phyloP scores from a whole-genome alignment of 2,888 invertebrate species.

The Phalera bucephala region DNA sequence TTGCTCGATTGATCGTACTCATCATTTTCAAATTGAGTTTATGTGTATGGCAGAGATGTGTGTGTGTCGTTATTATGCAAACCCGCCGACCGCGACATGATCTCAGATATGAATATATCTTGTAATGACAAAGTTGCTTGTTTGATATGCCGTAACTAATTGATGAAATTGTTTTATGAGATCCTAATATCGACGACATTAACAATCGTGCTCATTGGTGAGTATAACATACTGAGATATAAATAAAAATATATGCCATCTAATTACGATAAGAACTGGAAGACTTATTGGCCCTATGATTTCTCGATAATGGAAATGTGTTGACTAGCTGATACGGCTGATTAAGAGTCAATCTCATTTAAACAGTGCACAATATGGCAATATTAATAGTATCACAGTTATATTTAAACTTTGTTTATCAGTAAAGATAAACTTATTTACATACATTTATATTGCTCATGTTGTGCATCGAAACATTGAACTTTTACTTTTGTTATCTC shows the following conservation, averaged over 20 bases:
- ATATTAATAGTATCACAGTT: conserved; percentile 17
- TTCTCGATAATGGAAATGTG: background rate
- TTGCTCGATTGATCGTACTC: conserved; percentile 65
- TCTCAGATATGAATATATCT: background rate
- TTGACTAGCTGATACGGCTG: background rate
- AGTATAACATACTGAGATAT: no score
- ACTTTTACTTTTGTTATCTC: conserved; percentile 40
- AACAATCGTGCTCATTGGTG: background rate
- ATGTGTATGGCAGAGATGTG: conserved; percentile 57
- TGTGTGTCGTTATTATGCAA: conserved; percentile 56
- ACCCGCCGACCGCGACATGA: conserved; percentile 63
- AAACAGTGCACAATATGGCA: conserved; percentile 30
- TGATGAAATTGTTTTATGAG: background rate
- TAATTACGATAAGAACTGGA: no score
- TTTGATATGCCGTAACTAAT: background rate
- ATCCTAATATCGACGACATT: background rate
- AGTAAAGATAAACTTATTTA: conserved; percentile 9
- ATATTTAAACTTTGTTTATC: conserved; percentile 14
- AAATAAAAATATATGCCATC: no score
- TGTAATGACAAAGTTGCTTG: conserved; percentile 1
- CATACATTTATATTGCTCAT: conserved; percentile 20
- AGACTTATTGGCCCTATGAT: background rate
- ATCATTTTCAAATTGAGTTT: conserved; percentile 57
- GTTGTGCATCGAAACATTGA: conserved; percentile 42
- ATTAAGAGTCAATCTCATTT: background rate